Conservation (phyloP, 2,888 invertebrate genomes). For the Cantharis lateralis region DNA sequence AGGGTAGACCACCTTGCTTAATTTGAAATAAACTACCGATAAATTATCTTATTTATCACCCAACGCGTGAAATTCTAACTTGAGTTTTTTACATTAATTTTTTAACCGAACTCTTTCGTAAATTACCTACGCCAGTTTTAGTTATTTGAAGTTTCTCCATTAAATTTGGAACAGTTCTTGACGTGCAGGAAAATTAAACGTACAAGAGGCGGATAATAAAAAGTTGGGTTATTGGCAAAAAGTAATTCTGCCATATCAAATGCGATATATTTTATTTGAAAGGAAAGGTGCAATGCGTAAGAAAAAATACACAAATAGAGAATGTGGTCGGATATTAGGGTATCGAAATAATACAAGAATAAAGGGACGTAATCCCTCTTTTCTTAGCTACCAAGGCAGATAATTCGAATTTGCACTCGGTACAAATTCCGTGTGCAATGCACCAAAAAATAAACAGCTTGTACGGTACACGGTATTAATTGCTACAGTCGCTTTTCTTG, state of each 20-base stretch:
- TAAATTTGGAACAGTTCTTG: background rate
- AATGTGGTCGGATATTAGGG: conserved; percentile 22
- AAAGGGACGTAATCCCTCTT: conserved; percentile 29
- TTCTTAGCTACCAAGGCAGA: conserved; percentile 28
- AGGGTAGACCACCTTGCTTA: conserved; percentile 11
- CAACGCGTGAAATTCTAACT: conserved; percentile 11
- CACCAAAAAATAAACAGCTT: conserved; percentile 9
- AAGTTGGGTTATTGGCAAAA: background rate
- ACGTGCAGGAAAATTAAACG: background rate
- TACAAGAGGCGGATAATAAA: background rate
- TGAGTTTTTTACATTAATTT: background rate
- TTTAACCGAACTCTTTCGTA: background rate
- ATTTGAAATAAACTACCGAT: conserved; percentile 8
- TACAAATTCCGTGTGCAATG: conserved; percentile 6
- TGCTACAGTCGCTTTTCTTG: background rate
- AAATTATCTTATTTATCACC: conserved; percentile 12
- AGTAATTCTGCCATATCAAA: background rate
- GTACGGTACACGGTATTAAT: background rate
- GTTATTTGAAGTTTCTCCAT: background rate
- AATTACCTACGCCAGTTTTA: background rate
- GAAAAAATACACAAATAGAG: conserved; percentile 26
- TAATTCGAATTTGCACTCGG: conserved; percentile 8
- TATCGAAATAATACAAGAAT: conserved; percentile 29
- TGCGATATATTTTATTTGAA: background rate
- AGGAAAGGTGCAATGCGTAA: conserved; percentile 26